Evolutionary conservation across 2,113 vertebrate species (phyloP).

Genomic region (Bufo gargarizans): DNA sequence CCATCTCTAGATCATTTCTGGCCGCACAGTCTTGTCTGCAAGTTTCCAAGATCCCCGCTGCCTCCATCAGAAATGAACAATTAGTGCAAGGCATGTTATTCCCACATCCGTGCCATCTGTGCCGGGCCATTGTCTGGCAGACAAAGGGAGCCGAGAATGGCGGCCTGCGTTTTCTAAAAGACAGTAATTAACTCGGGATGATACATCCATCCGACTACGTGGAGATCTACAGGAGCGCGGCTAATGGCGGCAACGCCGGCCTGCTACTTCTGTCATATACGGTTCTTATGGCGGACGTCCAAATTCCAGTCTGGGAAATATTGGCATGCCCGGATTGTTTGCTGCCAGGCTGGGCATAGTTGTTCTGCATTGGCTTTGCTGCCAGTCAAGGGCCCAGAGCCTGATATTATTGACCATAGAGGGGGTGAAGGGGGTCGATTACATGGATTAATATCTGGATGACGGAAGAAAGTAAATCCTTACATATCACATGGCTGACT

Average conservation of each 20-base stretch:
- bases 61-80: conserved; percentile 2
- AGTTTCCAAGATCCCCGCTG: conserved; percentile 52
- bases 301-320: not conserved
- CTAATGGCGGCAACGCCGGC: conserved; percentile 45
- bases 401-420: too few relatives aligned
- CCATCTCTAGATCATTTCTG: not conserved
- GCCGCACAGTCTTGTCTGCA: not conserved
- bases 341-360: not conserved
- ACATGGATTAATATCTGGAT: too few relatives aligned
- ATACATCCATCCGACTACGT: conserved; percentile 48
- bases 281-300: not conserved
- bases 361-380: too few relatives aligned
- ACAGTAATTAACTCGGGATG: conserved; percentile 18
- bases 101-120: conserved; percentile 64
- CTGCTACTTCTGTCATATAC: not conserved
- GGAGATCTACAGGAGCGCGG: conserved; percentile 7
- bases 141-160: conserved; percentile 63
- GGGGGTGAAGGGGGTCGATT: too few relatives aligned
- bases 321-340: not conserved
- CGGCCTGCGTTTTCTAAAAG: conserved; percentile 22
- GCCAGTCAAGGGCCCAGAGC: too few relatives aligned
- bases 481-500: too few relatives aligned
- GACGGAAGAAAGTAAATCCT: too few relatives aligned
- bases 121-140: conserved; percentile 49
- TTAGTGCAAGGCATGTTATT: conserved; percentile 8